Base-by-base conservation (phyloP, 2,113 vertebrate genomes). In the Rutilus rutilus region DNA sequence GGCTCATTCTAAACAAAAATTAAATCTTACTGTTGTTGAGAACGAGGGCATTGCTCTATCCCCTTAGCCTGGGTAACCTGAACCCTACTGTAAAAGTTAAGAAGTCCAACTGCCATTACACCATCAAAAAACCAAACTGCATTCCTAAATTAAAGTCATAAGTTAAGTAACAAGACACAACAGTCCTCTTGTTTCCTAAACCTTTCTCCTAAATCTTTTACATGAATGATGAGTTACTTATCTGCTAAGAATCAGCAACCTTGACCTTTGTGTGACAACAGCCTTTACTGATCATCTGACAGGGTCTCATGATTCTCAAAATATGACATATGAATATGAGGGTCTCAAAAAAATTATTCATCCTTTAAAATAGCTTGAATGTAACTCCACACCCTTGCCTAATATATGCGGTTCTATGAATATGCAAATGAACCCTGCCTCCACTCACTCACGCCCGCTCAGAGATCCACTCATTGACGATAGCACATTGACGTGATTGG, bases 191-290 rank as follows among this genome's bases (percentile, higher is more conserved):
- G 39, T 47, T 19, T 27, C 36, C 54, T 76, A 45, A 12, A 60
- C 1, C 54, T 62, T 33, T 42, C 42, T 9, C 42, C 42, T 42
- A 42, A 42, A 42, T 42, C 27, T 30, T 60, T 62, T 45, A 42
- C 39, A 7, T 59, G 54, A 75, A n/a, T 45, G 25, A 75, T 74
- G 65, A 50, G n/a, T 59, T 54, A 62, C 27, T 64, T 47, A 76
- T 84, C 39, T 76, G 21, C 39, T 64, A 76, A 82, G 39, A 75
- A 19, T 39, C n/a, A 10, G 64, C 10, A 69, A 50, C 30, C 84
- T 17, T 78, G 74, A 78, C 30, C 75, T 80, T 36, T 42, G 23
- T 30, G 52, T 86, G 67, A 42, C 67, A 71, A 39, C 67, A 42
- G 67, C 5, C 4, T 23, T 71, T 71, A 42, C 67, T 5, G 9